Conservation (phyloP, 2,888 invertebrate species). For the Athrips mouffetella region DNA sequence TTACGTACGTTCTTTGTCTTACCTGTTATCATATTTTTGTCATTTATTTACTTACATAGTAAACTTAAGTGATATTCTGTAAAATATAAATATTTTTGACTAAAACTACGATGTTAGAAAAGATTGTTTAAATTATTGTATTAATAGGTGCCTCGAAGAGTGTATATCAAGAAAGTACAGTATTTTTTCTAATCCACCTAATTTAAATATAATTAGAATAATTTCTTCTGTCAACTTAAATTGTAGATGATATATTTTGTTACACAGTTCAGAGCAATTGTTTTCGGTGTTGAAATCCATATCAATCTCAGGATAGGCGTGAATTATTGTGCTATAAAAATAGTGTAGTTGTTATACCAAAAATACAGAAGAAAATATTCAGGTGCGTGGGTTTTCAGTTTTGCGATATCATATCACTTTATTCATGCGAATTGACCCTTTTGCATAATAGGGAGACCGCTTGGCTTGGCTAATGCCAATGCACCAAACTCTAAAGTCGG, state of each 20-base stretch:
- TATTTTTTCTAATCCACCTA: slow-evolving; percentile 42
- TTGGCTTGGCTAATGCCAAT: too few species aligned
- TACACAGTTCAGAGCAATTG: neutral
- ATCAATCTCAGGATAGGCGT: neutral
- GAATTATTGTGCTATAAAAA: too few species aligned
- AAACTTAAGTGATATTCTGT: neutral
- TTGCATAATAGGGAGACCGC: too few species aligned
- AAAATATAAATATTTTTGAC: slow-evolving; percentile 6
- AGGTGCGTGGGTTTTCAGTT: too few species aligned
- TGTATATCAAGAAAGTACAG: slow-evolving; percentile 25
- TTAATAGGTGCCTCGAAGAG: slow-evolving; percentile 29
- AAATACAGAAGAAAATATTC: too few species aligned
- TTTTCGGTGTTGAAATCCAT: neutral
- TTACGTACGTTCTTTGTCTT: neutral
- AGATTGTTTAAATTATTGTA: slow-evolving; percentile 11
- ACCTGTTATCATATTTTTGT: neutral
- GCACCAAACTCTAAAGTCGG: too few species aligned
- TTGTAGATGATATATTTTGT: neutral
- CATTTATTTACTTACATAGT: slow-evolving; percentile 1
- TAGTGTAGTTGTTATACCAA: too few species aligned
- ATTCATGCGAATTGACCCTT: too few species aligned
- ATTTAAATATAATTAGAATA: slow-evolving; percentile 9
- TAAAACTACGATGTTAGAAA: slow-evolving; percentile 9
- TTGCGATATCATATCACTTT: too few species aligned
- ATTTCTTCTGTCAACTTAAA: slow-evolving; percentile 5